These are phyloP conservation scores for Lepus timidus DNA, from an alignment of 2,113 vertebrate genomes.

Conservation along the genomic window DNA sequence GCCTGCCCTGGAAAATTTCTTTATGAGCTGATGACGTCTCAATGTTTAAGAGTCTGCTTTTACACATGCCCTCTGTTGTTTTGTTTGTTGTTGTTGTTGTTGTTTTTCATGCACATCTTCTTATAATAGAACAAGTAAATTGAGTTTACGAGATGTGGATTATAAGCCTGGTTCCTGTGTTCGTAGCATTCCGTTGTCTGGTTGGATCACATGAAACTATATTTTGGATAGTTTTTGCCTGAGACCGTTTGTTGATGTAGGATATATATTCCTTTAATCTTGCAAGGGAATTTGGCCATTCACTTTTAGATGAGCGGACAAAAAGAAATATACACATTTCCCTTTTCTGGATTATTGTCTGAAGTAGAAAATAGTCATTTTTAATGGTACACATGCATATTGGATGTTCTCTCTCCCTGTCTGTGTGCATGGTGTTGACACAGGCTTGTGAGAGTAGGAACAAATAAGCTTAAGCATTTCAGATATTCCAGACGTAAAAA, in stretches of 20 bases:
- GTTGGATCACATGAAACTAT: not conserved
- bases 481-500: constrained; percentile 58
- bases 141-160: not conserved
- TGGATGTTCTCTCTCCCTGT: not conserved
- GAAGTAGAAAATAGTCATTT: not conserved
- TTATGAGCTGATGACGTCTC: not conserved
- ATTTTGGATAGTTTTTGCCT: constrained; percentile 25
- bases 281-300: constrained; percentile 6
- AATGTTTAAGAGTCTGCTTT: not conserved
- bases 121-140: not conserved
- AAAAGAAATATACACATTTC: constrained; percentile 22
- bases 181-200: not conserved
- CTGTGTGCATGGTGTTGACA: not conserved
- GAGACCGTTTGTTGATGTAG: not conserved
- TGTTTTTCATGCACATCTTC: not conserved
- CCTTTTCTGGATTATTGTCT: constrained; percentile 31
- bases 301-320: not conserved
- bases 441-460: not conserved
- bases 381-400: not conserved
- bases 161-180: not conserved
- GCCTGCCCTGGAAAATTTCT: not conserved
- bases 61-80: not conserved
- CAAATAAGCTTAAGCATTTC: constrained; percentile 52
- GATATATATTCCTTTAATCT: not conserved
- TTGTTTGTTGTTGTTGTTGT: not conserved